Conservation (phyloP, 2,888 invertebrate species). For the Crossocerus cetratus region DNA sequence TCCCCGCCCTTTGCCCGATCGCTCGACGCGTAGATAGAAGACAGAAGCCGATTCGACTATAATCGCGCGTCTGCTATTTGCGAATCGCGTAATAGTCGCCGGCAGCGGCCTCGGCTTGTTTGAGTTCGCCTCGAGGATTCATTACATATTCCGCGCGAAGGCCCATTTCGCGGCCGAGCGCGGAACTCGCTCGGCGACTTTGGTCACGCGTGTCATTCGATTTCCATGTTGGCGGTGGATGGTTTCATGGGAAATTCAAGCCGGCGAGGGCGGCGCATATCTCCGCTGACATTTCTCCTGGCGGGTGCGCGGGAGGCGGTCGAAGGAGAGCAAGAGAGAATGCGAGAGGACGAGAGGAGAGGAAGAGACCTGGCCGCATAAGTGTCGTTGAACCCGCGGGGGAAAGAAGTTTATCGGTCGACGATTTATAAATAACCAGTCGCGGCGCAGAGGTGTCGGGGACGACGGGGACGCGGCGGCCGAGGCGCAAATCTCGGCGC, state of each 20-base stretch:
- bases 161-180: not conserved
- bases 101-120: not conserved
- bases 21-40: not conserved
- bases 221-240: too few species aligned
- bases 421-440: not conserved
- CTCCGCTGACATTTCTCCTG: too few species aligned
- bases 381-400: too few species aligned
- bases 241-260: too few species aligned
- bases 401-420: too few species aligned
- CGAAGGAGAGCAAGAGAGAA: too few species aligned
- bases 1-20: not conserved
- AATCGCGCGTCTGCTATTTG: not conserved
- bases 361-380: too few species aligned
- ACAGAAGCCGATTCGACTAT: not conserved
- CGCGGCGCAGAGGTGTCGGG: not conserved
- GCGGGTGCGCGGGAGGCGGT: too few species aligned
- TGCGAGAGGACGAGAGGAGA: too few species aligned
- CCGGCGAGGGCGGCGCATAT: too few species aligned
- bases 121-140: not conserved
- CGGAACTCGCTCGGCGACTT: not conserved
- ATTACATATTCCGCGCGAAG: not conserved
- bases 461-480: not conserved
- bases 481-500: constrained; percentile 6
- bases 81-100: not conserved
- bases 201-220: too few species aligned